phyloP scores from a whole-genome alignment of 2,113 vertebrate species.

The Enhydra lutris region DNA sequence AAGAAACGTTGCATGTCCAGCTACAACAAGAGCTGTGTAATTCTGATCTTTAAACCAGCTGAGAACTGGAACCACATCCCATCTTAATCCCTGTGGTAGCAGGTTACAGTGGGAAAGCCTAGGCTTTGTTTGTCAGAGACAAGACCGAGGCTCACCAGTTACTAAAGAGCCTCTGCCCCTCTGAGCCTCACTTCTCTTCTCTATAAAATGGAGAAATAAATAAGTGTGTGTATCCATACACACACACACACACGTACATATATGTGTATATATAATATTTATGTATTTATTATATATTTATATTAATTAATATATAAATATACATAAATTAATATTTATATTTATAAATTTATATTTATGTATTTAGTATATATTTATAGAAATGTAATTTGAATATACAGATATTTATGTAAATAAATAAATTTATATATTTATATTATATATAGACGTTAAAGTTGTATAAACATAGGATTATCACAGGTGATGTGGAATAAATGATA shows the following conservation, averaged over 20 bases:
- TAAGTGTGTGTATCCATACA: not conserved
- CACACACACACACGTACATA: too few relatives aligned
- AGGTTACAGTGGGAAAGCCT: not conserved
- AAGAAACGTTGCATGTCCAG: not conserved
- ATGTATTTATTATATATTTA: too few relatives aligned
- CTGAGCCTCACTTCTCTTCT: not conserved
- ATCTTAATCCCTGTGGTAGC: not conserved
- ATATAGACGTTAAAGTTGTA: not conserved
- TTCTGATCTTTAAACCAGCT: not conserved
- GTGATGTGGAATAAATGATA: not conserved
- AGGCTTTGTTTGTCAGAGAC: not conserved
- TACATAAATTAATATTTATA: too few relatives aligned
- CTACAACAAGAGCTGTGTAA: not conserved
- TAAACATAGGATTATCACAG: not conserved
- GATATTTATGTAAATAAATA: too few relatives aligned
- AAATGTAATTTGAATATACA: too few relatives aligned
- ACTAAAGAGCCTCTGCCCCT: not conserved
- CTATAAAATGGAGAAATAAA: not conserved
- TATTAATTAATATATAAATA: too few relatives aligned
- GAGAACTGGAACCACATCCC: not conserved
- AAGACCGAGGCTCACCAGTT: not conserved
- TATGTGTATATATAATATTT: too few relatives aligned
- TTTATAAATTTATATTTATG: too few relatives aligned
- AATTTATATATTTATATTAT: too few relatives aligned
- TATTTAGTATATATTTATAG: too few relatives aligned